Conservation (phyloP, 2,888 invertebrate genomes). For the Andrena camellia region DNA sequence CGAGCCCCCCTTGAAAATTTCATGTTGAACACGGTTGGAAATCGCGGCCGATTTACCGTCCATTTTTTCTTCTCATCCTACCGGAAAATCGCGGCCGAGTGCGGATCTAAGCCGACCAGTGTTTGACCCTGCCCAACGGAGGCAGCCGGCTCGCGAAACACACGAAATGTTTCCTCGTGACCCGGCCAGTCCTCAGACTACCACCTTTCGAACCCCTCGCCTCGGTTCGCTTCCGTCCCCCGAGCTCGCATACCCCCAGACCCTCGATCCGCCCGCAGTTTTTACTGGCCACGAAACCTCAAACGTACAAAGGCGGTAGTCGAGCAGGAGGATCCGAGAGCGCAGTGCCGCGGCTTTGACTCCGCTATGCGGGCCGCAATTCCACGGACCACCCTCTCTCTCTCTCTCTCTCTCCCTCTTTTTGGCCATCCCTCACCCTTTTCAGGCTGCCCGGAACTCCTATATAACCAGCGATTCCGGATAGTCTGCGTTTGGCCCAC, state of each 20-base stretch:
- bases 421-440: conserved; percentile 44
- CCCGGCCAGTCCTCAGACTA: conserved; percentile 55
- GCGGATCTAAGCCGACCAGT: conserved; percentile 65
- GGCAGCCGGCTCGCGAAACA: conserved; percentile 60
- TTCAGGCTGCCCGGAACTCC: conserved; percentile 52
- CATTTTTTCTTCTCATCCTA: conserved; percentile 26
- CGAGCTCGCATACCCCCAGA: conserved; percentile 7
- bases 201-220: conserved; percentile 23
- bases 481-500: conserved; percentile 68
- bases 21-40: not conserved
- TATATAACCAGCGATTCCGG: conserved; percentile 58
- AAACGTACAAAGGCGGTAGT: conserved; percentile 77
- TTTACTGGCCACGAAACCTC: conserved; percentile 78
- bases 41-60: conserved; percentile 26
- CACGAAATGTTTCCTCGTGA: conserved; percentile 68
- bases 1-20: conserved; percentile 5
- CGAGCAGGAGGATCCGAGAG: conserved; percentile 67
- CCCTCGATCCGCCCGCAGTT: conserved; percentile 71
- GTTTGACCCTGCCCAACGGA: conserved; percentile 59
- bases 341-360: conserved; percentile 65
- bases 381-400: conserved; percentile 54
- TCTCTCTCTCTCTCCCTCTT: not conserved
- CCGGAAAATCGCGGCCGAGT: conserved; percentile 49
- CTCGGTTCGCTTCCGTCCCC: not conserved
- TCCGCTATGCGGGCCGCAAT: conserved; percentile 72